These are phyloP conservation scores for Chrysemys picta DNA, from an alignment of 2,113 vertebrate species.

Conservation along the genomic window DNA sequence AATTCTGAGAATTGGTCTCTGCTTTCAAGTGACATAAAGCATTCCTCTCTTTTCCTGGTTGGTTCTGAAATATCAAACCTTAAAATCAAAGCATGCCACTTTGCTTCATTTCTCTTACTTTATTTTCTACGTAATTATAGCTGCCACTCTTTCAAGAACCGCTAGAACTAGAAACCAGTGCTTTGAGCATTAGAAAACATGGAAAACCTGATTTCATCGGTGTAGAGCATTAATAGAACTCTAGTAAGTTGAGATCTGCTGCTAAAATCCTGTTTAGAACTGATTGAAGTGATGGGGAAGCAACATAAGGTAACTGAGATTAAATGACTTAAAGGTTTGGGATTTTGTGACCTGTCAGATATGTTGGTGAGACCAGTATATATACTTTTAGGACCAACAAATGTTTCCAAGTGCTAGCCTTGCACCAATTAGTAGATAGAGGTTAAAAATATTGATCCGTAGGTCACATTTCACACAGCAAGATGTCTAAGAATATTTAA, in stretches of 20 bases:
- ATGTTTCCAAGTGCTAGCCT: not conserved
- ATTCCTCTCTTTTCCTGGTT: accelerated
- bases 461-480: not conserved
- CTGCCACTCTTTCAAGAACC: not conserved
- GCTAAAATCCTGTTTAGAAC: not conserved
- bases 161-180: not conserved
- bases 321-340: not conserved
- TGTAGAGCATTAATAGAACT: not conserved
- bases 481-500: not conserved
- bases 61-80: not conserved
- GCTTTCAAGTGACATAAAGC: not conserved
- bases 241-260: not conserved
- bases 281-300: not conserved
- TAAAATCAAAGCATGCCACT: not conserved
- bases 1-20: not conserved
- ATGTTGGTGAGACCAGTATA: not conserved
- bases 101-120: not conserved
- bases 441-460: not conserved
- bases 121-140: not conserved
- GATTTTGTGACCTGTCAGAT: not conserved
- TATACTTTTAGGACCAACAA: not conserved
- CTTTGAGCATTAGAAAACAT: not conserved
- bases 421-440: not conserved
- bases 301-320: accelerated
- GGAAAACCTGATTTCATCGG: not conserved